phyloP scores from a whole-genome alignment of 2,888 invertebrate species.

The Caenorhabditis angaria region DNA sequence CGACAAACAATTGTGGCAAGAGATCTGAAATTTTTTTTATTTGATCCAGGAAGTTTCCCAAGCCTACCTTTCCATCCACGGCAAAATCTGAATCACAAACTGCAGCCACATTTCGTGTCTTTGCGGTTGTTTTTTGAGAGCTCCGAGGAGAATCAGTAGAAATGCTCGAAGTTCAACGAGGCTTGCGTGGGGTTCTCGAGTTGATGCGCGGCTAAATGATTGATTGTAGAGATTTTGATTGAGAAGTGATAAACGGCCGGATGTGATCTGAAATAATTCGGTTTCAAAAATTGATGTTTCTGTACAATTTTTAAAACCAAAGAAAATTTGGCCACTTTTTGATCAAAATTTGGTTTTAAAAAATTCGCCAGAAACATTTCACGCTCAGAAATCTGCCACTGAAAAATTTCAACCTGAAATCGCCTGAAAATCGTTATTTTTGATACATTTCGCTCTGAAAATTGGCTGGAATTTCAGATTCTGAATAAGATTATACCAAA shows the following conservation, averaged over 20 bases:
- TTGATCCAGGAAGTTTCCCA: too few relatives aligned
- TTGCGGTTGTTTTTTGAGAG: conserved; percentile 76
- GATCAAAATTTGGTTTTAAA: too few relatives aligned
- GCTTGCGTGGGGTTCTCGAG: conserved; percentile 54
- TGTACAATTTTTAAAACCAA: too few relatives aligned
- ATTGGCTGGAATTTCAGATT: too few relatives aligned
- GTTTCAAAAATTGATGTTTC: too few relatives aligned
- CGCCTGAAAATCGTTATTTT: too few relatives aligned
- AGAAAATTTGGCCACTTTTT: too few relatives aligned
- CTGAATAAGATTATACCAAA: too few relatives aligned
- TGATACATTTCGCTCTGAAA: too few relatives aligned
- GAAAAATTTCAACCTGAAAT: too few relatives aligned
- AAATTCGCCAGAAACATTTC: too few relatives aligned
- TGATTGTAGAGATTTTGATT: conserved; percentile 54
- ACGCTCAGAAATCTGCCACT: too few relatives aligned
- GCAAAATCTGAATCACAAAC: conserved; percentile 83
- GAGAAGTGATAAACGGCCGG: conserved; percentile 64
- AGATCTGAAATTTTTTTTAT: conserved; percentile 76
- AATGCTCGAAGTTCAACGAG: conserved; percentile 83
- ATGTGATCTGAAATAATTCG: conserved; percentile 32
- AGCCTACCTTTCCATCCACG: conserved; percentile 78
- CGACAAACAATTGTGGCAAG: conserved; percentile 82
- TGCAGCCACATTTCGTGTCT: conserved; percentile 84
- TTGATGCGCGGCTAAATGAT: conserved; percentile 57
- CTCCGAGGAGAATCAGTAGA: conserved; percentile 82